Conservation (phyloP, 2,113 vertebrate genomes). For the Cyanistes caeruleus region DNA sequence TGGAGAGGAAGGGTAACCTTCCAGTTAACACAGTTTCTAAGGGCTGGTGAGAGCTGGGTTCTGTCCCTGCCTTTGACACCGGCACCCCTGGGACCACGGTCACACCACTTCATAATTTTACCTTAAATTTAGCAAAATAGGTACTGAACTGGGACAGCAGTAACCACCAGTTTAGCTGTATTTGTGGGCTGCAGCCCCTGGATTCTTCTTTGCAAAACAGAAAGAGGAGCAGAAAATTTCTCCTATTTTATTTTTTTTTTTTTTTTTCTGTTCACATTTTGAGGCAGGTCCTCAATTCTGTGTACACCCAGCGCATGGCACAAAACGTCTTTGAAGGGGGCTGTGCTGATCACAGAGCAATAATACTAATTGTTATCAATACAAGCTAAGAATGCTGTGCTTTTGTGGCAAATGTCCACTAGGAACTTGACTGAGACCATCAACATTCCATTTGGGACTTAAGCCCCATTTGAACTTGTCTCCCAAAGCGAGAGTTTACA, state of each 20-base stretch:
- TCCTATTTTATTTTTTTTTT: too few relatives aligned
- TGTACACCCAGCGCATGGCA: fast-evolving
- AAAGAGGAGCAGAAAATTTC: background rate
- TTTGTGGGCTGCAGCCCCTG: background rate
- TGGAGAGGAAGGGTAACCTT: conserved; percentile 59
- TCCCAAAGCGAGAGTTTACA: conserved; percentile 68
- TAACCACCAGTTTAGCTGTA: background rate
- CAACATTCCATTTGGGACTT: conserved; percentile 56
- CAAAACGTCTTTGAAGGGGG: background rate
- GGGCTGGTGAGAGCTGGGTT: background rate
- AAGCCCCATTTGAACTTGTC: conserved; percentile 60
- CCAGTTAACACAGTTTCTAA: conserved; percentile 54
- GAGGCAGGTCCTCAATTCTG: background rate
- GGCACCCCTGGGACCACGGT: background rate
- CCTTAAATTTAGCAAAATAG: background rate
- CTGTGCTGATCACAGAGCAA: conserved; percentile 34
- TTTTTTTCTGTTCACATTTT: background rate
- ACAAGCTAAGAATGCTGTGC: conserved; percentile 36
- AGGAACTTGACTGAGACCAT: conserved; percentile 63
- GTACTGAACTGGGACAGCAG: background rate
- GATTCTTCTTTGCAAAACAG: background rate
- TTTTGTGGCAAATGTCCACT: conserved; percentile 61
- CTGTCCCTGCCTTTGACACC: conserved; percentile 11
- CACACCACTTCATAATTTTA: background rate
- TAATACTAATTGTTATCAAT: conserved; percentile 47